These are phyloP conservation scores for Azemiops feae DNA, from an alignment of 2,113 vertebrate species.

Conservation along the genomic window DNA sequence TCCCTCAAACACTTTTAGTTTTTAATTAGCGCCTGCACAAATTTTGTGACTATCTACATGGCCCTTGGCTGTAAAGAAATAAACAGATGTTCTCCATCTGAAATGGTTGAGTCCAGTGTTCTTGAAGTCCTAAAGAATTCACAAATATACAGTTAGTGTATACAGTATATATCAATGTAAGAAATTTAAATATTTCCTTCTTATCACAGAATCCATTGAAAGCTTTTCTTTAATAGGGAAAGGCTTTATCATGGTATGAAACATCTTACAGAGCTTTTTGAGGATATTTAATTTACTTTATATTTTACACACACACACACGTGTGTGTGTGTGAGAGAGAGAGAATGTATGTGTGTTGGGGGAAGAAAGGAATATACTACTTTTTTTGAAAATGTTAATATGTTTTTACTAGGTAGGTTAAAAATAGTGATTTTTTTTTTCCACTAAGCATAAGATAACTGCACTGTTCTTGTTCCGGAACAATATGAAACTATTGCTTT, in stretches of 20 bases:
- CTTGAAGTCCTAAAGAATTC: not conserved
- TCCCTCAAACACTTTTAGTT: not conserved
- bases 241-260: not conserved
- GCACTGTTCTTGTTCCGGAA: slow-evolving; percentile 41
- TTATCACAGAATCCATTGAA: not conserved
- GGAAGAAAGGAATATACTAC: not conserved
- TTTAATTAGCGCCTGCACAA: not conserved
- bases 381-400: not conserved
- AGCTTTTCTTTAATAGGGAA: not conserved
- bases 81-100: not conserved
- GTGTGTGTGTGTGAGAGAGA: not conserved
- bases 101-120: not conserved
- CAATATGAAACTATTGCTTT: not conserved
- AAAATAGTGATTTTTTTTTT: not conserved
- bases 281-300: not conserved
- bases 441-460: slow-evolving; percentile 30
- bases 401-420: not conserved
- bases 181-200: not conserved
- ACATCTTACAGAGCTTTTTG: slow-evolving; percentile 6
- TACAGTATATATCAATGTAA: not conserved
- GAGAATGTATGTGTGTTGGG: not conserved
- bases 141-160: not conserved
- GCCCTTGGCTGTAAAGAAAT: not conserved
- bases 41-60: not conserved
- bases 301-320: not conserved